Base-by-base conservation (phyloP, 2,797 vertebrate species). In the Hybognathus amarus region DNA sequence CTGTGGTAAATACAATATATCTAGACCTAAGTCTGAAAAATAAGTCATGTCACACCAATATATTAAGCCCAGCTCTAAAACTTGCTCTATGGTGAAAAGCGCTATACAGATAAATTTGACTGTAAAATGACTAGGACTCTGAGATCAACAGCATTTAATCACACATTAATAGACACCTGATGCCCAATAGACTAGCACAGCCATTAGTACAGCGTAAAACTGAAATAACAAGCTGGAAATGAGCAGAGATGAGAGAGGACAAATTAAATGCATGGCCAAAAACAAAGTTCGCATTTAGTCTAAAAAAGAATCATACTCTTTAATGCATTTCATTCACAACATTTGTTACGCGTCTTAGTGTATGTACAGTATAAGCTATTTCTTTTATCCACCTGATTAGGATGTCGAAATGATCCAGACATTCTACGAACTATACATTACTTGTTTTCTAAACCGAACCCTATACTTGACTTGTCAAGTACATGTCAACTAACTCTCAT, bases 311-410 rank as follows among this genome's bases (percentile, higher is more conserved):
- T 64, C 63, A 64, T 11, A 6, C 2, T 5, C 20, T 67, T 40
- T 38, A 20, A 38, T 66, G 33, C 5, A 18, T 20, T 66, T 36
- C 8, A 20, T 66, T 36, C 63, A 20, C 63, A 66, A 36, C 17
- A 42, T n/a, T 15, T 13, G 5, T 36, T 45, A 17, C 17, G 8
- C 5, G 0, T 15, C 3, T 70, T 27, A 27, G 2, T 33, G 30
- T 33, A 2, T 33, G 30, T 33, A 33, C 30, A 33, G 4, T 18
- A 27, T 47, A 18, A 18, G 87, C 83, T 96, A 96, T 85, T 92
- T 97, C 38, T 7, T 24, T 42, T 42, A 24, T 42, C 40, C 2
- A 13, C 12, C 22, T 42, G 6, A 42, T 69, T 15, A 45, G 12
- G 20, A 40, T 66, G 8, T 38, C n/a, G n/a, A n/a, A n/a, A n/a